Base-by-base conservation (phyloP, 2,888 invertebrate genomes). In the Drosophila borborema region DNA sequence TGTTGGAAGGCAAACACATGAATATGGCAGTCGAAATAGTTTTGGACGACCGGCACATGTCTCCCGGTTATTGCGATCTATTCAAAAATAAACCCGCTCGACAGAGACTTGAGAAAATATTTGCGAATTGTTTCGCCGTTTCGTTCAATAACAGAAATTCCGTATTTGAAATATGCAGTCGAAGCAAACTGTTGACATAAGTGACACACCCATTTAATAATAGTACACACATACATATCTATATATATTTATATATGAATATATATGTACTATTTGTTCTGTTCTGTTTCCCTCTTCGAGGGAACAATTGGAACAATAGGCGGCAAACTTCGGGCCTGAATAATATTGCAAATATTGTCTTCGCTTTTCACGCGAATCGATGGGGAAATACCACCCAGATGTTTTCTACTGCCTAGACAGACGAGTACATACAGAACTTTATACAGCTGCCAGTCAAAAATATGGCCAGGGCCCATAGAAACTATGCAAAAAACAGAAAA, bases 141-240 rank as follows among this genome's bases (percentile, higher is more conserved):
- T 18, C 55, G 45, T 41, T 59, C 64, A 74, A 79, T 77, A 80
- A 71, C 80, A 72, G 68, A 85, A 85, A 82, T 85, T 82, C 82
- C 85, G 75, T 64, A 72, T 81, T 72, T 63, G 31, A 70, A 58
- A 76, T 67, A 68, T 20, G 23, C 45, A 46, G 31, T 28, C 41
- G 14, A 18, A 8, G 2, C 41, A 41, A 49, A 31, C 14, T 82
- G 74, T 82, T 80, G 82, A 81, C 82, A 82, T 51, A 62, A 46
- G 68, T 83, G 84, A 77, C 82, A 86, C 82, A 80, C 63, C 38
- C 74, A 72, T 54, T 66, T 55, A 16, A 41, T 41, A 18, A 71
- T 43, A 46, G 16, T 54, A 28, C 6, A 28, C 28, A 28, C 28
- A 28, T 0, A 28, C 6, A 28, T 28, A 28, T 28, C 28, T 28